phyloP scores from a whole-genome alignment of 2,888 invertebrate species.

The Netelia virgata region DNA sequence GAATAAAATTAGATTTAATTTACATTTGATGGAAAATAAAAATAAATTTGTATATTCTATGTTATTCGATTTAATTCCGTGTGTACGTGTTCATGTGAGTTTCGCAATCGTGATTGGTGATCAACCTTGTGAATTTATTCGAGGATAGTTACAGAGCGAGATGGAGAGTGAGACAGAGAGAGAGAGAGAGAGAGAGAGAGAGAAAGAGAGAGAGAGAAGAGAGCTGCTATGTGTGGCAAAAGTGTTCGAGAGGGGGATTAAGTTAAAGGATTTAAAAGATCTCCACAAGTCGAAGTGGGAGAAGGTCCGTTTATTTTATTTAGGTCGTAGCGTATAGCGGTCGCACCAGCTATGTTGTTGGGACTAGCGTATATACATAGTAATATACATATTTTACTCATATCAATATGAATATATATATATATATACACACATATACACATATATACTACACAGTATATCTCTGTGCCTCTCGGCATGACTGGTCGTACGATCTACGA shows the following conservation, averaged over 20 bases:
- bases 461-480: constrained; percentile 17
- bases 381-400: not conserved
- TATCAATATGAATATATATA: no score
- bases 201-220: not conserved
- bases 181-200: no score
- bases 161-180: not conserved
- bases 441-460: not conserved
- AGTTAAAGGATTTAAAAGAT: constrained; percentile 64
- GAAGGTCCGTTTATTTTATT: constrained; percentile 71
- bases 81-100: not conserved
- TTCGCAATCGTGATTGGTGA: constrained; percentile 1
- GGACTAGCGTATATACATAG: constrained; percentile 11
- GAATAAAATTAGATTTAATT: no score
- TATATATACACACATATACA: not conserved
- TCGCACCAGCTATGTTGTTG: constrained; percentile 27
- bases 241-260: constrained; percentile 49
- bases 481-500: constrained; percentile 46
- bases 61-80: not conserved
- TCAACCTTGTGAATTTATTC: constrained; percentile 42
- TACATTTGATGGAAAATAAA: not conserved
- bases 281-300: constrained; percentile 48
- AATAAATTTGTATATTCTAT: not conserved
- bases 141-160: constrained; percentile 3
- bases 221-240: constrained; percentile 23
- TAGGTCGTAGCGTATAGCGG: constrained; percentile 64